These are phyloP conservation scores for Laterallus jamaicensis DNA, from an alignment of 2,113 vertebrate species.

Conservation along the genomic window DNA sequence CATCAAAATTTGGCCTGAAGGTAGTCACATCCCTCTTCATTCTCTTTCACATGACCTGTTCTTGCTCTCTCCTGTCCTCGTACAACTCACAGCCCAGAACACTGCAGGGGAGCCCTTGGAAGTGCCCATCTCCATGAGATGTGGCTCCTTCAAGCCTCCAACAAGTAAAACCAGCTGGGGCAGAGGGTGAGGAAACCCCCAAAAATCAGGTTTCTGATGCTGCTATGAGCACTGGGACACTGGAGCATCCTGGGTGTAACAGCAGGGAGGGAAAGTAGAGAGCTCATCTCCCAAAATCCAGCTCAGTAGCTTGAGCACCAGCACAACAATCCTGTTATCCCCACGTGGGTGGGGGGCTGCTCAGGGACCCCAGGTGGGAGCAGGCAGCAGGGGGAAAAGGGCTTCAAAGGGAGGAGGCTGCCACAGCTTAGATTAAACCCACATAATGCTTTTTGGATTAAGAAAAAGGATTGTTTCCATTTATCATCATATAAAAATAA, in stretches of 20 bases:
- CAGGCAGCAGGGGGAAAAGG: neutral
- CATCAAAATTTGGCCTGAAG: neutral
- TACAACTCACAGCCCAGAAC: neutral
- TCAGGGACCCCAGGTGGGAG: neutral
- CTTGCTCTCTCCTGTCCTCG: fast-evolving
- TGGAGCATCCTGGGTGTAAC: fast-evolving
- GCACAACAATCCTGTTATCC: neutral
- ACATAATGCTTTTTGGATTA: constrained; percentile 47
- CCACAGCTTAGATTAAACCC: neutral
- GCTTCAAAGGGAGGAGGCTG: neutral
- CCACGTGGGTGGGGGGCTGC: neutral
- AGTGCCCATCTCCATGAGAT: neutral
- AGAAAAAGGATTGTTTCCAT: constrained; percentile 16
- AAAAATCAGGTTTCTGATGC: neutral
- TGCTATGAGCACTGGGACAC: neutral
- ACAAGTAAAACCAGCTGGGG: neutral
- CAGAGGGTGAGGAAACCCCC: fast-evolving
- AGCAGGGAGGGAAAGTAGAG: neutral
- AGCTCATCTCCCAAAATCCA: neutral
- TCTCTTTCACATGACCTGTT: neutral
- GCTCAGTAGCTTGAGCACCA: neutral
- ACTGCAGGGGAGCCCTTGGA: fast-evolving
- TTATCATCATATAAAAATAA: constrained; percentile 13
- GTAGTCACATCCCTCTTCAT: neutral
- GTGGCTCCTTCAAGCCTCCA: neutral